Evolutionary conservation across 2,888 invertebrate genomes (phyloP), one percentile per base, ranked within the genome.

Genomic region (Agonopterix alstromeriana): DNA sequence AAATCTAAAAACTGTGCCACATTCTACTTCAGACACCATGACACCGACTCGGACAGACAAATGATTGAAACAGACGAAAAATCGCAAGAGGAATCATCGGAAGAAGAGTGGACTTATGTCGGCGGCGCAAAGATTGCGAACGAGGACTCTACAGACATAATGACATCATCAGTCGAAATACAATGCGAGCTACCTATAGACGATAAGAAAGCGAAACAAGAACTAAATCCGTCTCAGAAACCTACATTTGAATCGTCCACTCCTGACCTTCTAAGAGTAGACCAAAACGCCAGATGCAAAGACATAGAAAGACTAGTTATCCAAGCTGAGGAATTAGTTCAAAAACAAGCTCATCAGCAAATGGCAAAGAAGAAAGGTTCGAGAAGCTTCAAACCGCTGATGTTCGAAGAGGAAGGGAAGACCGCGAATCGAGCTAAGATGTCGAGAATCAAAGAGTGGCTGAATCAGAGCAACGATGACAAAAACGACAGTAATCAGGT

Each of bases 11-110:
- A 96, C 75, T 91, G 93, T 73, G 96, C 93, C 59, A 95, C 93
- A 53, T 96, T 94, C 80, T 96, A 96, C 82, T 96, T 95, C 80
- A 94, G 92, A 76, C 96, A 96, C 77, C 91, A 93, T 77, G 96
- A 97, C 74, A 96, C 96, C 10, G 96, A 96, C 75, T 94, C 95
- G 9, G 96, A 96, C 73, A 90, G 91, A 71, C 93, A 94, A 66
- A 87, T 90, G 72, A 75, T 87, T 54, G 77, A 90, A 68, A 83
- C 90, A 46, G 77, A 84, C 43, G 83, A 85, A 48, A 84, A 85
- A 50, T 84, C 82, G 8, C 84, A 84, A 53, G 87, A 84, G 44
- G 89, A 89, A 60, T 86, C 85, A 0, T 84, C 86, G 0, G 87
- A 89, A 56, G 89, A 90, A 57, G 89, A 93, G 77, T 93, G 93